Percentiles rank a stretch among this genome's conserved stretches.
These are phyloP conservation scores for Anthophora plumipes DNA, from an alignment of 2,888 invertebrate genomes.

Conservation along the genomic window DNA sequence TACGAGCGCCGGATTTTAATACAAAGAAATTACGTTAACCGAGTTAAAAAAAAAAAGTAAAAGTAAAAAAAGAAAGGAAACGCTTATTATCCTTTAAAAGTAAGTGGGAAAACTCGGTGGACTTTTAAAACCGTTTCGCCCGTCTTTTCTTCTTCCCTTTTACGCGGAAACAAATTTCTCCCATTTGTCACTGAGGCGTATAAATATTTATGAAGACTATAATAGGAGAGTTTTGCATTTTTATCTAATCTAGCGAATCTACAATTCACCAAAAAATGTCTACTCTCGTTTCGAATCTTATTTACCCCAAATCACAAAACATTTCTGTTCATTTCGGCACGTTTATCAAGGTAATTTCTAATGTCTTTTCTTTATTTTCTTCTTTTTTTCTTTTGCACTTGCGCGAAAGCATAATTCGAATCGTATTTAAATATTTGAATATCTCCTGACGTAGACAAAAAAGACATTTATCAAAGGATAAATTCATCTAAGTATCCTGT, in stretches of 20 bases:
- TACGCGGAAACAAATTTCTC: background rate
- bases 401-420: background rate
- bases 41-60: background rate
- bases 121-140: background rate
- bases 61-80: background rate
- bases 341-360: background rate
- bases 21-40: conserved; percentile 27
- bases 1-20: conserved; percentile 17
- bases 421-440: background rate
- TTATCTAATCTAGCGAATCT: background rate
- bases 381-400: too few species aligned
- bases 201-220: conserved; percentile 20
- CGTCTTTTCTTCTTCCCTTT: background rate
- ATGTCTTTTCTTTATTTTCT: background rate
- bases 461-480: background rate
- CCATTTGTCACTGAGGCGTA: background rate
- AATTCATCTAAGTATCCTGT: background rate
- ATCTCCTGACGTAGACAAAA: background rate
- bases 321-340: background rate
- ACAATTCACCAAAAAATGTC: background rate
- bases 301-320: background rate
- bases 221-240: background rate
- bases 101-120: background rate
- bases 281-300: background rate
- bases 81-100: background rate